Conservation (phyloP, 2,113 vertebrate species). For the Tinamus guttatus region DNA sequence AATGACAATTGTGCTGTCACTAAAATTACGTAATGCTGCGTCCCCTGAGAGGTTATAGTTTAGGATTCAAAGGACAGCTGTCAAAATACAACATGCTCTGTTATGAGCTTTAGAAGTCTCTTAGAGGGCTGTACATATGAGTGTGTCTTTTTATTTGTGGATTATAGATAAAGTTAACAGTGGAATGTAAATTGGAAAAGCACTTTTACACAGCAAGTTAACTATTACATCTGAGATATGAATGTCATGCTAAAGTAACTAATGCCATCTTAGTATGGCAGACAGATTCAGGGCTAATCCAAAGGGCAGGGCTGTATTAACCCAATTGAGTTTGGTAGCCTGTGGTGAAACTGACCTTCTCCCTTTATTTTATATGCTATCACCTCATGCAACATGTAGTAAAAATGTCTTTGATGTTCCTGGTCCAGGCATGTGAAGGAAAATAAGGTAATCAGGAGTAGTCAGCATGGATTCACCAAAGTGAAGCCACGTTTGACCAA, state of each 20-base stretch:
- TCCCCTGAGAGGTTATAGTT: conserved; percentile 51
- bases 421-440: neutral
- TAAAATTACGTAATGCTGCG: conserved; percentile 70
- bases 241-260: neutral
- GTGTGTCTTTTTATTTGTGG: neutral
- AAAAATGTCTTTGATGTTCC: neutral
- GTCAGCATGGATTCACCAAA: no score
- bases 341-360: neutral
- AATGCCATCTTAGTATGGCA: neutral
- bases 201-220: neutral
- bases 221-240: neutral
- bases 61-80: conserved; percentile 69
- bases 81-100: conserved; percentile 68
- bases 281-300: neutral
- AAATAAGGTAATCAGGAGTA: no score
- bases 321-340: neutral
- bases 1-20: conserved; percentile 78
- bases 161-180: neutral
- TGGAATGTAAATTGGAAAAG: neutral
- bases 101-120: conserved; percentile 46
- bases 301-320: neutral
- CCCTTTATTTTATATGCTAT: neutral
- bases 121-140: neutral
- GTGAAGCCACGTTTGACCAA: no score
- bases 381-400: neutral